A percentile compares a stretch with the other conserved stretches of the same genome.
phyloP scores from a whole-genome alignment of 2,113 vertebrate genomes.

The Physeter macrocephalus region DNA sequence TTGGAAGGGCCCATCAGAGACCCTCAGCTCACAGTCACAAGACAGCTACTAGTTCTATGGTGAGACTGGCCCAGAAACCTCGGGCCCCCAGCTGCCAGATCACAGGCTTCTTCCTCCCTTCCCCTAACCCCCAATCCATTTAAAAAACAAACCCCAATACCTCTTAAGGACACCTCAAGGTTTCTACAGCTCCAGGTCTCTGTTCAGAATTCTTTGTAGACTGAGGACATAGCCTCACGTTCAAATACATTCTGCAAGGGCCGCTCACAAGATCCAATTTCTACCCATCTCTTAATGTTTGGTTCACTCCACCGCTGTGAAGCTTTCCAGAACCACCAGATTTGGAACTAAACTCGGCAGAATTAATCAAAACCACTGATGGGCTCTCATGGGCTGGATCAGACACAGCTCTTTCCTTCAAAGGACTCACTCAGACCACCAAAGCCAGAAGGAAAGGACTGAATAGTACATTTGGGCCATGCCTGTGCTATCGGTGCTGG shows the following conservation, averaged over 20 bases:
- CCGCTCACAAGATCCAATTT: background rate
- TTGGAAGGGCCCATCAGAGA: background rate
- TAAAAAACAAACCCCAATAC: background rate
- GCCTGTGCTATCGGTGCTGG: background rate
- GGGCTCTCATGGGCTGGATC: background rate
- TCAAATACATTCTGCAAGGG: background rate
- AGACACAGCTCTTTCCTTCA: too few species aligned
- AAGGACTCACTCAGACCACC: background rate
- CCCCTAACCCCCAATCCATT: too few species aligned
- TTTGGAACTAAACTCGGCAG: background rate
- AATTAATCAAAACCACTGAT: background rate
- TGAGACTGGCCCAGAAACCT: background rate
- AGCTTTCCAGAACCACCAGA: background rate
- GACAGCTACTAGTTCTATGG: background rate
- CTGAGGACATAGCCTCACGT: background rate
- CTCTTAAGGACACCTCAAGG: background rate
- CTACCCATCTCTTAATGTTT: background rate
- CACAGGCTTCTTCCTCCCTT: too few species aligned
- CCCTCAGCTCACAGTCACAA: background rate
- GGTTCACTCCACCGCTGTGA: background rate
- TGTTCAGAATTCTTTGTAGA: background rate
- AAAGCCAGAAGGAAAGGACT: background rate
- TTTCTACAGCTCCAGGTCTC: background rate
- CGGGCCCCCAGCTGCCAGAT: background rate
- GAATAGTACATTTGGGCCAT: accelerated